Evolutionary conservation across 1,140 invertebrate genomes (phyloP), one percentile per base, ranked within the genome.

Genomic region (Megalonaias nervosa): DNA sequence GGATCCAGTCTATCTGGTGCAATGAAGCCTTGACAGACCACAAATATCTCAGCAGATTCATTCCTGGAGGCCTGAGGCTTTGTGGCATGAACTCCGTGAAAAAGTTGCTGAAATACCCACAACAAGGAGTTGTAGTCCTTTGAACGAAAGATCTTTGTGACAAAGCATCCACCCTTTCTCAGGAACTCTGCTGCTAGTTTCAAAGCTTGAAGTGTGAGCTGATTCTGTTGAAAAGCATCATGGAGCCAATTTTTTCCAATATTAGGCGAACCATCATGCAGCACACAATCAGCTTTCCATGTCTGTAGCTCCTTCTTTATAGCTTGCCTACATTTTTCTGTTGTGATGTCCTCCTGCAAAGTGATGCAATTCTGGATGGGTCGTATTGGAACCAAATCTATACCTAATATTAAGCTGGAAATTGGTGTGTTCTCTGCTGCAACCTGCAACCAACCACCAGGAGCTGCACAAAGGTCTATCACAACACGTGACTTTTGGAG

Each of bases 361-460:
- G 94, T 94, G 59, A 98, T 97, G 84, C 97, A 97, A 58, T 97
- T 97, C 95, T 94, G 73, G 19, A 99, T 95, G 5, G 96, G 93
- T 87, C 96, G 97, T 69, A 99, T 99, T 0, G 98, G 97, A 82
- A 95, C 98, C 82, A 99, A 93, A 94, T 99, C 99, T 38, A 99
- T 95, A 79, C 84, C 84, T 26, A 85, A 23, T 16, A 85, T 96
- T 62, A 99, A 92, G 88, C 97, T 98, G 0, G 98, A 99, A 0
- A 99, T 93, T 0, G 98, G 98, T 96, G 99, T 99, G 90, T 98
- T 97, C 89, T 99, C 95, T 86, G 96, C 95, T 62, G 98, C 98
- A 69, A 99, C 98, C 92, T 99, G 99, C 94, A 99, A 97, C 99
- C 99, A 99, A 86, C 99, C 98, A 90, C 99, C 99, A 13, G 99